Evolutionary conservation across 2,888 invertebrate species (phyloP), one percentile per base, ranked within the genome.

Genomic region (Dromius quadrimaculatus): DNA sequence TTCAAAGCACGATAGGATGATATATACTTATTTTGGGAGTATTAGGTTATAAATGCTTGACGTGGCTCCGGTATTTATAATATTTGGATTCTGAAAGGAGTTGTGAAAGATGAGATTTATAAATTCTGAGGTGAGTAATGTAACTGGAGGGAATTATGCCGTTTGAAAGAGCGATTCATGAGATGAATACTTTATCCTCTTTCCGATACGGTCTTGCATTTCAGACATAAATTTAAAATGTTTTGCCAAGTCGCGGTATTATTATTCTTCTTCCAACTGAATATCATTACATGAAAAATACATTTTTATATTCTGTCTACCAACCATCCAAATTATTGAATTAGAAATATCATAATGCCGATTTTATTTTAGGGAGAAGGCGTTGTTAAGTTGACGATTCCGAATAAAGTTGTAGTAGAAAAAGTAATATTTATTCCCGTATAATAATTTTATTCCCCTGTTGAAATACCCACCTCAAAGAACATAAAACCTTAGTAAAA

Each of bases 401-500:
- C n/a, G n/a, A n/a, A n/a, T n/a, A n/a, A n/a, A n/a, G n/a, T 38
- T n/a, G 11, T 38, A 13, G 15, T 38, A 41, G 6, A 15, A 41
- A 13, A 47, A 47, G 23, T 47, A 47, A 54, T 54, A 54, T 54
- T 54, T 54, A 54, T 54, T 28, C 28, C 15, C 15, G 59, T 36
- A 34, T 59, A 36, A 59, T 59, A 59, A 59, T 59, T 59, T 20
- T 9, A 59, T 57, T 32, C 34, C 28, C 34, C 5, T 36, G 59
- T 15, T 34, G 57, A 57, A 57, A 47, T 47, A 47, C 20, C 47
- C 47, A 22, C 22, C 20, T 47, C 47, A 19, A 22, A 28, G 57
- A 28, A 57, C 57, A 57, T 57, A 57, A 57, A 59, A 34, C 36
- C 19, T 59, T 36, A 59, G 59, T 59, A 47, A 47, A 47, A 47